Base-by-base conservation (phyloP, 2,797 vertebrate genomes). In the Siniperca scherzeri region DNA sequence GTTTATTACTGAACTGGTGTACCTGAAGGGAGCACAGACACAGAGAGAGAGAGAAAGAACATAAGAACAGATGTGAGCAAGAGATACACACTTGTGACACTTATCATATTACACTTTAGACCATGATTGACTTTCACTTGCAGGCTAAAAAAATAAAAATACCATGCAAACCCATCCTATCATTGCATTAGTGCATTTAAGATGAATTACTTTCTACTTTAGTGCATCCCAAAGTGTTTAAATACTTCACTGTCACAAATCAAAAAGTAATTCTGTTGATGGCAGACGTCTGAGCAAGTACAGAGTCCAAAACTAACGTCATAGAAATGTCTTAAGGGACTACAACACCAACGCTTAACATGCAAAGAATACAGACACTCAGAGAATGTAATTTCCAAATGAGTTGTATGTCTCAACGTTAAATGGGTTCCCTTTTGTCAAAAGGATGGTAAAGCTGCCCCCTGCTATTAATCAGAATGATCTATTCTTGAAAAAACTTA, bases 1-100 rank as follows among this genome's bases (percentile, higher is more conserved):
- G 98, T 93, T 99, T 99, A 85, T 99, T 99, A 95, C 98, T 99
- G 91, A 99, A 99, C 60, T 99, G 98, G 92, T 99, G 98, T 74
- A 99, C 98, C 98, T 99, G 93, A 87, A 60, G 1, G 48, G 33
- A 78, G 48, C 7, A 83, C 70, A 75, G 53, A 42, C 40, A 71
- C 16, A 82, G 2, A 50, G 7, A 57, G 14, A 57, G 14, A 70
- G 1, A 50, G 4, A 44, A 40, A 60, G 1, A 42, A 55, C 1
- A 70, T 9, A 27, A 65, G 1, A 30, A 66, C 1, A 73, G 5
- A 73, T 52, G 21, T 79, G 33, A 48, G 30, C 27, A 72, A 62
- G 33, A 78, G 30, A 70, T 6, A 2, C 17, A 53, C 14, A 27
- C 11, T 25, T 74, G 59, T 44, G 33, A 73, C 12, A 36, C 21